Conservation (phyloP, 1,140 invertebrate genomes). For the Zophobas atratus region DNA sequence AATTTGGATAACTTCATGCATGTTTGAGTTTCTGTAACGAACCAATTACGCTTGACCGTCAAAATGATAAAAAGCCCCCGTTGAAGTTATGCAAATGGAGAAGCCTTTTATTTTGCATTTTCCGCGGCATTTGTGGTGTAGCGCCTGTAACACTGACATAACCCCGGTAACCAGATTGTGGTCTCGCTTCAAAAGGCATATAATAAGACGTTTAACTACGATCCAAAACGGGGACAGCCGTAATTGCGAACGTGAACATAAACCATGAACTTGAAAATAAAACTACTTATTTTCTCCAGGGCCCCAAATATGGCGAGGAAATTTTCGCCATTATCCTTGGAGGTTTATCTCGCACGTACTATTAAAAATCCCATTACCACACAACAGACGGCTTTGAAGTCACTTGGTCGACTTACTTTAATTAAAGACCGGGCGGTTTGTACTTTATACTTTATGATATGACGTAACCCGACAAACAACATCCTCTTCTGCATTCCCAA, state of each 20-base stretch:
- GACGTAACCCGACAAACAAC: constrained; percentile 19
- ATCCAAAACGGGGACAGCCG: constrained; percentile 7
- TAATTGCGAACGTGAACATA: constrained; percentile 8
- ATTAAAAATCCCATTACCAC: neutral
- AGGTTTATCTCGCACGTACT: neutral
- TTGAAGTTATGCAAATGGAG: constrained; percentile 30
- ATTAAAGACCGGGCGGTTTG: constrained; percentile 24
- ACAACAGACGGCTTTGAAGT: constrained; percentile 12
- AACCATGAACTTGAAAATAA: constrained; percentile 30
- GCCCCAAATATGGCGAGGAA: constrained; percentile 14
- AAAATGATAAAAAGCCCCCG: neutral
- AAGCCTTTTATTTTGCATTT: constrained; percentile 25
- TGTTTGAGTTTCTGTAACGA: constrained; percentile 38
- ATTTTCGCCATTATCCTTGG: constrained; percentile 28
- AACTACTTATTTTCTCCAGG: neutral
- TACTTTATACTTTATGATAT: constrained; percentile 14
- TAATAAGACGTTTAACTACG: constrained; percentile 13
- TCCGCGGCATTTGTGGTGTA: neutral
- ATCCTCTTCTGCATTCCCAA: neutral
- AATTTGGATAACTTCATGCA: constrained; percentile 23
- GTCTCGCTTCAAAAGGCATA: constrained; percentile 12
- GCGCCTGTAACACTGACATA: constrained; percentile 37
- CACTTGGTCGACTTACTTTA: constrained; percentile 26
- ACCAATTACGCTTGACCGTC: constrained; percentile 30
- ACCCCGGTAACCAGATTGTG: constrained; percentile 12